These are phyloP conservation scores for Rhogogaster chlorosoma DNA, from an alignment of 2,888 invertebrate species.

Conservation along the genomic window DNA sequence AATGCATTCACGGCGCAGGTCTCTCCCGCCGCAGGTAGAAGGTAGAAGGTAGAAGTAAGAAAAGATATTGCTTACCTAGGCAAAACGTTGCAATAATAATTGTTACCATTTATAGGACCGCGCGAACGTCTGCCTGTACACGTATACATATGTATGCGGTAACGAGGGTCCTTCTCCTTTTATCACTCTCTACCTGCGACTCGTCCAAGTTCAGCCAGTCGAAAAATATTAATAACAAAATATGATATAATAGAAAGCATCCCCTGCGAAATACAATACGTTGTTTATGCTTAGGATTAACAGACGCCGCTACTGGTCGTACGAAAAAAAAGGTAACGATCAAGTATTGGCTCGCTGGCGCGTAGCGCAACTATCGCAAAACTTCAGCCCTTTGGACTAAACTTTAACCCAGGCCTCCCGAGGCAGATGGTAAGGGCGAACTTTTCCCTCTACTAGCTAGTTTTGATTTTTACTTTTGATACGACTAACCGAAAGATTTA, in stretches of 20 bases:
- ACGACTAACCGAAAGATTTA: constrained; percentile 24
- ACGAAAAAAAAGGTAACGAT: not conserved
- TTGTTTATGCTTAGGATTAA: constrained; percentile 77
- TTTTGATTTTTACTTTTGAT: constrained; percentile 48
- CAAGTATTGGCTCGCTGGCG: constrained; percentile 13
- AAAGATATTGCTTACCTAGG: not conserved
- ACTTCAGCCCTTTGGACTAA: constrained; percentile 14
- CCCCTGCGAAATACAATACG: constrained; percentile 75
- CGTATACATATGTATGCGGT: too few relatives aligned
- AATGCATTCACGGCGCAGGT: not conserved
- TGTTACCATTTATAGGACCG: constrained; percentile 5
- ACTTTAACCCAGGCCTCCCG: not conserved
- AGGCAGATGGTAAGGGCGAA: constrained; percentile 40
- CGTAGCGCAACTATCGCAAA: not conserved
- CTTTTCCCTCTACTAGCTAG: constrained; percentile 19
- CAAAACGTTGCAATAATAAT: constrained; percentile 21
- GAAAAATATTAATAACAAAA: constrained; percentile 78
- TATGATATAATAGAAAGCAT: constrained; percentile 77
- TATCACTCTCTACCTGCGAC: constrained; percentile 51
- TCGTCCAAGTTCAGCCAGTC: constrained; percentile 74
- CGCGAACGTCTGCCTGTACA: not conserved
- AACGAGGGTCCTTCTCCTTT: constrained; percentile 11
- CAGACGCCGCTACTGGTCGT: constrained; percentile 59
- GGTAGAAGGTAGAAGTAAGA: not conserved
- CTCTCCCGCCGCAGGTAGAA: not conserved